Base-by-base conservation (phyloP, 2,888 invertebrate species). In the Stegana nigrithorax region DNA sequence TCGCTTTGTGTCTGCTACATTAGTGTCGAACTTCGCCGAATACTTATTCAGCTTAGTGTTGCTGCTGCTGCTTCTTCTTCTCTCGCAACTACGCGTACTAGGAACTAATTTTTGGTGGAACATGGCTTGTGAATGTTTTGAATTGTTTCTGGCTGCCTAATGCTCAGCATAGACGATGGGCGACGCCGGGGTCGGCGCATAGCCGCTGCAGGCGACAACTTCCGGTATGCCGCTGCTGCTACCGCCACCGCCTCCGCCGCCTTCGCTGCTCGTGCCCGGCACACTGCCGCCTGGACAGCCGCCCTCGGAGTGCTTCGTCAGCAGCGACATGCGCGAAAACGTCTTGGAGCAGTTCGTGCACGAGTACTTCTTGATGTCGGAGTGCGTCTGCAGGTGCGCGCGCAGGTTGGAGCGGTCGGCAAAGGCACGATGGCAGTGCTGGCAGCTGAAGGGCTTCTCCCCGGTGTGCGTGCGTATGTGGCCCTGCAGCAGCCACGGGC, bases 391-490 rank as follows among this genome's bases (percentile, higher is more conserved):
- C 12, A 98, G 90, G 86, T 98, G 98, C 1, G 98, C 98, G 42
- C 98, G 89, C 64, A 98, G 88, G 86, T 98, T 98, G 51, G 97
- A 97, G 66, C 98, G 90, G 87, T 98, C 98, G 42, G 98, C 98
- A 85, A 98, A 98, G 1, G 97, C 96, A 44, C 98, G 91, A 77
- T 95, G 92, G 86, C 98, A 98, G 82, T 96, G 95, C 66, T 92
- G 93, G 86, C 98, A 98, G 60, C 94, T 92, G 88, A 98, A 98
- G 0, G 98, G 98, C 81, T 98, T 98, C 85, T 98, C 98, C 0
- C 98, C 98, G 0, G 98, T 98, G 87, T 98, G 98, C 0, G 98
- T 98, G 59, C 98, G 89, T 80, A 98, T 96, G 87, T 98, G 98
- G 1, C 98, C 98, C 87, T 98, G 98, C 8, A 98, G 90, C 63